Conservation (phyloP, 1,140 invertebrate genomes). For the Drosophila sulfurigaster region DNA sequence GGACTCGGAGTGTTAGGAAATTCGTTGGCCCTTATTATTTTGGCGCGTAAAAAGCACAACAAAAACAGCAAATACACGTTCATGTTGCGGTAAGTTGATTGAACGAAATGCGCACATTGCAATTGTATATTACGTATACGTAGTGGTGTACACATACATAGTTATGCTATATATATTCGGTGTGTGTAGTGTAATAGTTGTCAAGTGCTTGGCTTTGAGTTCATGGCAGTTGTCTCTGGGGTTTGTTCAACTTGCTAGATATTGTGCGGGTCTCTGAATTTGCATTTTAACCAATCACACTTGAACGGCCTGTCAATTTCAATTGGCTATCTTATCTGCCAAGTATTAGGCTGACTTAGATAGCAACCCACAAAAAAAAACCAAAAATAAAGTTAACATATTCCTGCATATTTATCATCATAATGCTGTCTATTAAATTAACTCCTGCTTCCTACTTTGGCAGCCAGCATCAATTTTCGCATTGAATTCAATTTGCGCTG, state of each 20-base stretch:
- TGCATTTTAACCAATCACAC: conserved; percentile 46
- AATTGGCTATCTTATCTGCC: conserved; percentile 37
- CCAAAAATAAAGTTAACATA: not conserved
- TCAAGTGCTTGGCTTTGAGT: conserved; percentile 43
- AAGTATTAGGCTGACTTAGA: not conserved
- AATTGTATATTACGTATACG: not conserved
- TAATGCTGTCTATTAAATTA: not conserved
- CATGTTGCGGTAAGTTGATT: conserved; percentile 87
- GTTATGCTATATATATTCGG: too few relatives aligned
- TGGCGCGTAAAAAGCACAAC: conserved; percentile 86
- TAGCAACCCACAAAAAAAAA: not conserved
- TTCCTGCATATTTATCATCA: conserved; percentile 21
- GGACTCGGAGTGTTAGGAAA: conserved; percentile 78
- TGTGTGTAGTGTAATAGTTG: conserved; percentile 31
- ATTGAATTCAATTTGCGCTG: conserved; percentile 31
- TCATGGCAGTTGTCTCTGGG: conserved; percentile 60
- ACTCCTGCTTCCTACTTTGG: not conserved
- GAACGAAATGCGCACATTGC: conserved; percentile 6
- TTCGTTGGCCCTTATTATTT: conserved; percentile 77
- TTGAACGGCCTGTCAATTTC: conserved; percentile 10
- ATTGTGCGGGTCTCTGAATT: conserved; percentile 63
- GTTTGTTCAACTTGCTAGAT: conserved; percentile 71
- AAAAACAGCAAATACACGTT: conserved; percentile 92
- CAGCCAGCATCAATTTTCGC: conserved; percentile 42
- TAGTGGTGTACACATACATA: not conserved